Evolutionary conservation across 2,888 invertebrate genomes (phyloP).

Genomic region (Leptogaster cylindrica): DNA sequence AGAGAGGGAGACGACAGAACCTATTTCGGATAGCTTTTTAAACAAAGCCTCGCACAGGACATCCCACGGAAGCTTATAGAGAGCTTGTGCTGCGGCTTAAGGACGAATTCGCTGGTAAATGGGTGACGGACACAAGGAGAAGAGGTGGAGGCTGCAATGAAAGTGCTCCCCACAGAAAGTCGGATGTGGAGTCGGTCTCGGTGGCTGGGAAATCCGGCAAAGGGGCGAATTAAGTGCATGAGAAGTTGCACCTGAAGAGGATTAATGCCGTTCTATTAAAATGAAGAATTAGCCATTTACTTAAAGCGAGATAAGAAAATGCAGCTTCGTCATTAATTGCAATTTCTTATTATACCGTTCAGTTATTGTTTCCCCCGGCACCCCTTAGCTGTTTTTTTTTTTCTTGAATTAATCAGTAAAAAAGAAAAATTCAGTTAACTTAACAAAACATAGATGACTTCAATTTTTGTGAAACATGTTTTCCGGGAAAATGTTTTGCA

Average conservation of each 20-base stretch:
- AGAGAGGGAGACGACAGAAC: background rate
- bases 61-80: conserved; percentile 7
- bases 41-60: conserved; percentile 4
- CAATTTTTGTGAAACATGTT: too few species aligned
- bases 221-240: conserved; percentile 25
- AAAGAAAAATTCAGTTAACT: too few species aligned
- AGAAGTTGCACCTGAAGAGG: conserved; percentile 35
- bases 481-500: too few species aligned
- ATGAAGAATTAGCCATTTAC: conserved; percentile 34
- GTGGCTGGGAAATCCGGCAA: background rate
- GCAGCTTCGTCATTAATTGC: background rate
- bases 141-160: background rate
- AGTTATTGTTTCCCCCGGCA: background rate
- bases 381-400: too few species aligned
- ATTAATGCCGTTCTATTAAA: conserved; percentile 27
- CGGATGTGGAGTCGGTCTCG: background rate
- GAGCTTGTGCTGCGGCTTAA: conserved; percentile 5
- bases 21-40: background rate
- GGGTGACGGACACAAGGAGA: too few species aligned
- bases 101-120: conserved; percentile 1
- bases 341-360: background rate
- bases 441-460: too few species aligned
- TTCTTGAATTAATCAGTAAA: too few species aligned
- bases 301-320: conserved; percentile 1
- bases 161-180: background rate